These are phyloP conservation scores for Podarcis lilfordi DNA, from an alignment of 2,797 vertebrate species.

Conservation along the genomic window DNA sequence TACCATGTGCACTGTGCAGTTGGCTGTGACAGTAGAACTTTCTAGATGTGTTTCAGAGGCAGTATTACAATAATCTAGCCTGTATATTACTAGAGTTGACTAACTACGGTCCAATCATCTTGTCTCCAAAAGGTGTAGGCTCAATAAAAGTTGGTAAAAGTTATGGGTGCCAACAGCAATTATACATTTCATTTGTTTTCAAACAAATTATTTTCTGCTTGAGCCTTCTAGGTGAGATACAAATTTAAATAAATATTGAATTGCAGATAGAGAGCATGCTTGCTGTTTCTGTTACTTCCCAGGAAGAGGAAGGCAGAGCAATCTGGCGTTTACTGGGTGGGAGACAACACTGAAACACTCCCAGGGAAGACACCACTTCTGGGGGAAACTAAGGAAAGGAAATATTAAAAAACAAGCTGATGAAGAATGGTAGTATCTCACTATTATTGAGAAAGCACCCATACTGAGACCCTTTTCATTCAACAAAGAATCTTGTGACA, in stretches of 20 bases:
- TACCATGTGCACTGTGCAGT: neutral
- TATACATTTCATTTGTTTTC: neutral
- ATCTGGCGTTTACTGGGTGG: neutral
- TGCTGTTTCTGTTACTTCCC: neutral
- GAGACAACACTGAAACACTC: neutral
- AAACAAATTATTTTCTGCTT: neutral
- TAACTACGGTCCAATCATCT: no score
- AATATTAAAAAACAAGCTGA: slow-evolving; percentile 2
- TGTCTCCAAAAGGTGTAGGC: no score
- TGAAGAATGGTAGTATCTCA: neutral
- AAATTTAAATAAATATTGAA: slow-evolving; percentile 15
- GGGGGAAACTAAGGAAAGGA: neutral
- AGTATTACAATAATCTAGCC: neutral
- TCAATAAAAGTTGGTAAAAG: neutral
- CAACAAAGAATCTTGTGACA: neutral
- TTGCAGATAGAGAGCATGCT: neutral
- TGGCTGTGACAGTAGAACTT: neutral
- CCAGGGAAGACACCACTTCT: neutral
- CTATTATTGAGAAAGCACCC: slow-evolving; percentile 4
- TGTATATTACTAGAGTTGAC: neutral
- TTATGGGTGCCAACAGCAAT: neutral
- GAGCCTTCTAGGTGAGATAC: neutral
- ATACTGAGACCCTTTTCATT: neutral
- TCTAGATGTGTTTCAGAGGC: neutral
- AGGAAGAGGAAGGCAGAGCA: neutral